phyloP scores from a whole-genome alignment of 1,140 invertebrate species.

The Zaprionus camerounensis region DNA sequence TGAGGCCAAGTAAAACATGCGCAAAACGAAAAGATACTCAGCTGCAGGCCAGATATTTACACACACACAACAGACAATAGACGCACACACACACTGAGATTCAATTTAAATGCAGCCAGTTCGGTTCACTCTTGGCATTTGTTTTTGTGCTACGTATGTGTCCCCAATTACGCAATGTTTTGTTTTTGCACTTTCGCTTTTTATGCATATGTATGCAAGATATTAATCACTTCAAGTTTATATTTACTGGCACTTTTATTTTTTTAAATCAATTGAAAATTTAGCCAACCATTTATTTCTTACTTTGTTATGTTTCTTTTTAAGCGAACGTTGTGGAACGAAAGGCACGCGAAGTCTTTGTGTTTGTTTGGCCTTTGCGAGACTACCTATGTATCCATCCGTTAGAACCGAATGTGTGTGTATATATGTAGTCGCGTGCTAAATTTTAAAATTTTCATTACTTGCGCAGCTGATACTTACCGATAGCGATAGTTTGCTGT shows the following conservation, averaged over 20 bases:
- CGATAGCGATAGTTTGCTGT: conserved; percentile 29
- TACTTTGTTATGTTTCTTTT: conserved; percentile 54
- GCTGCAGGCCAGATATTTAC: conserved; percentile 54
- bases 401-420: conserved; percentile 25
- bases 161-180: conserved; percentile 70
- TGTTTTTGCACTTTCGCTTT: conserved; percentile 55
- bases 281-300: conserved; percentile 36
- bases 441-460: conserved; percentile 30
- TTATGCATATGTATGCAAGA: conserved; percentile 9
- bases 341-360: conserved; percentile 30
- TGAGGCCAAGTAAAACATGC: conserved; percentile 61
- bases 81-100: conserved; percentile 23
- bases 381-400: conserved; percentile 54
- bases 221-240: neutral
- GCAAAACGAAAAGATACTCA: conserved; percentile 49
- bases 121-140: conserved; percentile 40
- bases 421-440: conserved; percentile 16
- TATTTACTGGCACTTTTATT: neutral
- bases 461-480: conserved; percentile 33
- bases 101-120: conserved; percentile 59
- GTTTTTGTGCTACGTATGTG: conserved; percentile 34
- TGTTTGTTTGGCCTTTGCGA: conserved; percentile 66
- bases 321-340: conserved; percentile 32
- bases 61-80: conserved; percentile 35
- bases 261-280: neutral